Evolutionary conservation across 2,888 invertebrate species (phyloP), one percentile per base, ranked within the genome.

Genomic region (Brachyopa scutellaris): DNA sequence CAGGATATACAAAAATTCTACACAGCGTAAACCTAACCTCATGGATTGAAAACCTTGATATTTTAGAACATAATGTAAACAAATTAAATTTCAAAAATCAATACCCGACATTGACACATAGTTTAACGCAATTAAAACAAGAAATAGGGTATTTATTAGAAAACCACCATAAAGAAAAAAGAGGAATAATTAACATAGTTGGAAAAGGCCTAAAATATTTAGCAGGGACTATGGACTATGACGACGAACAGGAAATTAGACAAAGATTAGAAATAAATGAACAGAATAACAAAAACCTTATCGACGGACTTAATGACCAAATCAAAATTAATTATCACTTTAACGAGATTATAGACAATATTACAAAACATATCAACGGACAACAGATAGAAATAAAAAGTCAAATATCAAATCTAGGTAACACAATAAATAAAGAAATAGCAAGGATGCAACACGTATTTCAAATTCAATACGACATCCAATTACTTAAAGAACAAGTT

Each of bases 341-440:
- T 4, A 40, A 47, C 11, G 61, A 72, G 53, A 13, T 3, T n/a
- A 57, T 73, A 33, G 21, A 45, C 33, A 55, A 64, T 6, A 55
- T 73, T 23, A 73, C 73, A 21, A 57, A 29, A 45, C 69, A 64
- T 26, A 62, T 62, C 13, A 55, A 45, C n/a, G 3, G 2, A 36
- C 64, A 73, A 64, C 64, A 73, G 21, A 5, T 23, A 29, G 23
- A 47, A 36, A 55, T 73, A 13, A 62, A 36, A 40, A 8, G 11
- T 1, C 53, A 42, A 45, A 15, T 72, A 3, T 7, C 4, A n/a
- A n/a, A 9, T 13, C n/a, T 72, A 26, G 19, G 0, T 2, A 62
- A 53, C 8, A 15, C 19, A 29, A n/a, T 53, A 33, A 31, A 62
- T 36, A 42, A 13, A 53, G 47, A 47, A 51, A 57, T 36, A 23